Evolutionary conservation across 1,140 invertebrate species (phyloP).

Genomic region (Drosophila lowei): DNA sequence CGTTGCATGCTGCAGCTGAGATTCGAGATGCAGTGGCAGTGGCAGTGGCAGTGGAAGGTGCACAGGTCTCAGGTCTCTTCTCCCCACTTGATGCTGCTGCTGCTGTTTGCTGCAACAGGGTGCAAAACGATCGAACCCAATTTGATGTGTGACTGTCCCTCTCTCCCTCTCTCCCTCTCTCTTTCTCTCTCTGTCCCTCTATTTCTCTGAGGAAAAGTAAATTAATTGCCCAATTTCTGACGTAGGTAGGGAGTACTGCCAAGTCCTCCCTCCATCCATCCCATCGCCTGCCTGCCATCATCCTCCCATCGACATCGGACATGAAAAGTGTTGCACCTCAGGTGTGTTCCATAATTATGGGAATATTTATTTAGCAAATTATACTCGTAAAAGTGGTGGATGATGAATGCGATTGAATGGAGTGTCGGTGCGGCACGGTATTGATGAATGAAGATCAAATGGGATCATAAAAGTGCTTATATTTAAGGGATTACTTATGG

Average conservation of each 20-base stretch:
- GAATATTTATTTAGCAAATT: conserved; percentile 50
- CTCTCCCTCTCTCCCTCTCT: neutral
- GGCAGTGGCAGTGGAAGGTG: conserved; percentile 9
- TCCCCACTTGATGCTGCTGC: neutral
- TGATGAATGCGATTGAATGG: conserved; percentile 20
- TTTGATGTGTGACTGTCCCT: conserved; percentile 35
- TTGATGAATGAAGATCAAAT: conserved; percentile 28
- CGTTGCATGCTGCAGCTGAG: conserved; percentile 73
- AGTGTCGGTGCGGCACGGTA: neutral
- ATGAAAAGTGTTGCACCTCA: conserved; percentile 68
- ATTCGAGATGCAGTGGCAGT: conserved; percentile 59
- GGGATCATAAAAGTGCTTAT: conserved; percentile 7
- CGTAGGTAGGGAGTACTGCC: conserved; percentile 41
- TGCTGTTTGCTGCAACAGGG: conserved; percentile 45
- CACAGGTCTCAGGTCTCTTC: no score
- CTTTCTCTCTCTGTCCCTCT: neutral
- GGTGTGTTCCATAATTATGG: conserved; percentile 58
- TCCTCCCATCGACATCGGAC: conserved; percentile 28
- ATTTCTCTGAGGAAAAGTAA: conserved; percentile 38
- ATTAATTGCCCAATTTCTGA: conserved; percentile 73
- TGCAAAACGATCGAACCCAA: conserved; percentile 71
- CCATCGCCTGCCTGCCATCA: neutral
- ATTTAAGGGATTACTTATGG: conserved; percentile 22
- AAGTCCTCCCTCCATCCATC: neutral
- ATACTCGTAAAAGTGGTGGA: conserved; percentile 11